Conservation (phyloP, 64 coral and sea anemone genomes). For the Porites lutea region DNA sequence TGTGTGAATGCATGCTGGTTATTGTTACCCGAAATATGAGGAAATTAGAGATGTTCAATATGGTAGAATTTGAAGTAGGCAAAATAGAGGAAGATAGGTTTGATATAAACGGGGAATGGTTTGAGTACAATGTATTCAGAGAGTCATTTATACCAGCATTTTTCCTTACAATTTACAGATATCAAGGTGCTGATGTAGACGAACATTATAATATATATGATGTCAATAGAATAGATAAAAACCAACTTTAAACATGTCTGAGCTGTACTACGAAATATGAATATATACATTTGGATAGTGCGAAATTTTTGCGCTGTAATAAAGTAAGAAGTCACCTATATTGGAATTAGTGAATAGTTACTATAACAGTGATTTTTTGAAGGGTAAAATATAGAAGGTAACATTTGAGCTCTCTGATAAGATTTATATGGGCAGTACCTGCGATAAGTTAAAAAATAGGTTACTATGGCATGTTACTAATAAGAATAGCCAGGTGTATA, state of each 20-base stretch:
- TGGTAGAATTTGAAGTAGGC: constrained; percentile 10
- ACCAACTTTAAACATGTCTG: constrained; percentile 27
- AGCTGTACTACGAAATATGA: constrained; percentile 11
- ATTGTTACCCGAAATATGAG: constrained; percentile 11
- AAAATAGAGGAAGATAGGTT: not conserved
- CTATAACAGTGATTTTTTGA: constrained; percentile 9
- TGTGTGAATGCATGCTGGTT: too few species aligned
- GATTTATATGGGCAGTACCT: constrained; percentile 15
- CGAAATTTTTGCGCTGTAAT: not conserved
- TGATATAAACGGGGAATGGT: not conserved
- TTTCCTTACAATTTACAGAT: constrained; percentile 37
- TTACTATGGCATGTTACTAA: constrained; percentile 37
- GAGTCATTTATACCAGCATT: constrained; percentile 7
- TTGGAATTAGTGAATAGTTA: constrained; percentile 35
- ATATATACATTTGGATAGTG: constrained; percentile 19
- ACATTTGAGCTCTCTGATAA: constrained; percentile 13
- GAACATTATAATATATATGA: constrained; percentile 40
- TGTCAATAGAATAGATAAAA: constrained; percentile 32
- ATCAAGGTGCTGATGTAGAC: constrained; percentile 36
- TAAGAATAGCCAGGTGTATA: constrained; percentile 29
- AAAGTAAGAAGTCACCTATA: not conserved
- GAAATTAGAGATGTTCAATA: constrained; percentile 23
- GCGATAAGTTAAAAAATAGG: constrained; percentile 21
- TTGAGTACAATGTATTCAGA: too few species aligned
- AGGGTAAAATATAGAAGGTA: constrained; percentile 45